Evolutionary conservation across 2,888 invertebrate genomes (phyloP), one percentile per base, ranked within the genome.

Genomic region (Torymus auratus): DNA sequence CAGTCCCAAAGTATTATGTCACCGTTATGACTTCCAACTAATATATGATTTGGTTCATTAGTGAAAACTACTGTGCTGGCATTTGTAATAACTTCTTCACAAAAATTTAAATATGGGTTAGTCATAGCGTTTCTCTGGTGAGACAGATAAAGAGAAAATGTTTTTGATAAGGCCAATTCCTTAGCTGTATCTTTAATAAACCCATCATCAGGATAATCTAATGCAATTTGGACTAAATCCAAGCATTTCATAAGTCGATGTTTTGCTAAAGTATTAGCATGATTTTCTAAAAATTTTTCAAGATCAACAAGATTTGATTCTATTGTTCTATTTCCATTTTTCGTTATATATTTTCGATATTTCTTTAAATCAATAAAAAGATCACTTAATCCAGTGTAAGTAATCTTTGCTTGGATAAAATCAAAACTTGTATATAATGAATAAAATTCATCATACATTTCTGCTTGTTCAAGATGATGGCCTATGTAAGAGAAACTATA

Each of bases 401-500:
- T 92, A 76, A 95, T 93, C 91, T 95, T 95, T 71, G 94, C 94
- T 74, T 94, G 94, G 75, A 96, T 91, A 89, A 96, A 96, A 85
- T 93, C 93, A 81, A 96, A 92, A 91, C 96, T 92, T 58, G 94
- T 91, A 88, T 93, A 96, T 82, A 95, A 88, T 52, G 91, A 90
- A 41, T 92, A 91, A 88, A 95, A 95, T 83, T 93, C 91, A 10
- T 91, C 88, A 89, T 91, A 93, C 84, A 91, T 85, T 50, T 91
- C 89, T 1, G 95, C 94, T 84, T 93, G 90, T 79, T 92, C 91
- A 79, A 96, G 91, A 89, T 96, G 96, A 86, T 95, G 94, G 0
- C 95, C 95, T 70, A 96, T 92, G 86, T 94, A 95, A 55, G 93
- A 94, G 13, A 94, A 94, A 85, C 95, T 95, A 86, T 96, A 96